Conservation (phyloP, 2,797 vertebrate species). For the Heliangelus exortis region DNA sequence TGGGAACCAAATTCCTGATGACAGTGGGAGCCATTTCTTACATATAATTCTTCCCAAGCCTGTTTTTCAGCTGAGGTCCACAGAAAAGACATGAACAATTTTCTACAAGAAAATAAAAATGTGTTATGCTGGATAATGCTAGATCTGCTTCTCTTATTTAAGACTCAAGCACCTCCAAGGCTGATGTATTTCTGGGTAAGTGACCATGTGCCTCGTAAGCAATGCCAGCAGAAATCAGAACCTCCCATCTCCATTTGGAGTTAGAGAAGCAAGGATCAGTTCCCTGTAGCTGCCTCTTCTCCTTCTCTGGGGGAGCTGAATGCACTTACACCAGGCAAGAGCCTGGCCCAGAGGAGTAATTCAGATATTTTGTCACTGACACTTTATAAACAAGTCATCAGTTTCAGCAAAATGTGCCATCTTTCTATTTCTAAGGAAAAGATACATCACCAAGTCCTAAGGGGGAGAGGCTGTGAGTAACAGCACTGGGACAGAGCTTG, state of each 20-base stretch:
- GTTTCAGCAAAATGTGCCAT: background rate
- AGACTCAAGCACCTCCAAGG: background rate
- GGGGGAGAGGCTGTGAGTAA: conserved; percentile 22
- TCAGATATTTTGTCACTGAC: conserved; percentile 1
- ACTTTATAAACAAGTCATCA: background rate
- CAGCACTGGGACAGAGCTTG: background rate
- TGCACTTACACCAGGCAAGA: background rate
- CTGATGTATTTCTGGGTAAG: background rate
- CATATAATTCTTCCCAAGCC: background rate
- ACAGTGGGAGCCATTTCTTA: background rate
- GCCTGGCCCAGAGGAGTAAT: background rate
- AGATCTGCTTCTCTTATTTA: background rate
- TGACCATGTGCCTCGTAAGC: background rate
- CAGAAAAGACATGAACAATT: background rate
- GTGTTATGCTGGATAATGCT: background rate
- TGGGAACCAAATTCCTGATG: too few species aligned
- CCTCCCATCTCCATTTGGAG: background rate
- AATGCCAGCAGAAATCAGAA: background rate
- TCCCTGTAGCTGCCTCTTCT: background rate
- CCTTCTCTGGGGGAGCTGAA: background rate
- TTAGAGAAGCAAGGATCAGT: background rate
- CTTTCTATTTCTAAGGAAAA: conserved; percentile 45
- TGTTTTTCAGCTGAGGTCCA: background rate
- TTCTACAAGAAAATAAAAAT: background rate
- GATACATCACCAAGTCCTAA: background rate